Base-by-base conservation (phyloP, 2,888 invertebrate genomes). In the Dynastes grantii region DNA sequence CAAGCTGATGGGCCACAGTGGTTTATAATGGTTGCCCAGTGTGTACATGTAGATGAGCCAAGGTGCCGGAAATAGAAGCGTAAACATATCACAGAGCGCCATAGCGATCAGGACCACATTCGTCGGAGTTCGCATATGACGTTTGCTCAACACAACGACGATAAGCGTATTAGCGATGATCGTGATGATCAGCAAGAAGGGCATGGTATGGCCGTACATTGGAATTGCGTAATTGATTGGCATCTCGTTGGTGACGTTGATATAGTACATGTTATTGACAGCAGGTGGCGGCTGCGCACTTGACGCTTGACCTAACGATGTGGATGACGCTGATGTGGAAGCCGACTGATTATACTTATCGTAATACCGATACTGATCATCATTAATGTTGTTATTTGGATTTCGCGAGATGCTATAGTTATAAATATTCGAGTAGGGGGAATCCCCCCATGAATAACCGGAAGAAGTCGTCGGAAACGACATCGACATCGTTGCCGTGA, bases 11-110 rank as follows among this genome's bases (percentile, higher is more conserved):
- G 94, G 96, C 86, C 92, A 94, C 84, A 95, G 89, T 6, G 94
- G 95, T 85, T 96, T 95, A 88, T 94, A 93, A 87, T 96, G 96
- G 88, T 96, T 95, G 37, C 96, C 96, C 83, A 97, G 93, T 0
- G 97, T 96, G 90, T 96, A 97, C 94, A 97, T 96, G 87, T 97
- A 96, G 88, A 97, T 93, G 68, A 97, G 93, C 93, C 96, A 97
- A 0, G 97, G 97, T 0, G 97, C 94, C 0, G 97, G 97, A 86
- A 97, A 95, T 76, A 97, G 91, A 85, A 97, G 94, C 0, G 98
- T 98, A 88, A 97, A 93, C 94, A 97, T 95, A 89, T 98, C 98
- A 83, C 97, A 96, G 3, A 98, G 91, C 0, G 98, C 98, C 97
- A 98, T 98, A n/a, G 95, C 96, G 92, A 97, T 94, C 2, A 98